Evolutionary conservation across 2,113 vertebrate species (phyloP), one percentile per base, ranked within the genome.

Genomic region (Pitta sordida): DNA sequence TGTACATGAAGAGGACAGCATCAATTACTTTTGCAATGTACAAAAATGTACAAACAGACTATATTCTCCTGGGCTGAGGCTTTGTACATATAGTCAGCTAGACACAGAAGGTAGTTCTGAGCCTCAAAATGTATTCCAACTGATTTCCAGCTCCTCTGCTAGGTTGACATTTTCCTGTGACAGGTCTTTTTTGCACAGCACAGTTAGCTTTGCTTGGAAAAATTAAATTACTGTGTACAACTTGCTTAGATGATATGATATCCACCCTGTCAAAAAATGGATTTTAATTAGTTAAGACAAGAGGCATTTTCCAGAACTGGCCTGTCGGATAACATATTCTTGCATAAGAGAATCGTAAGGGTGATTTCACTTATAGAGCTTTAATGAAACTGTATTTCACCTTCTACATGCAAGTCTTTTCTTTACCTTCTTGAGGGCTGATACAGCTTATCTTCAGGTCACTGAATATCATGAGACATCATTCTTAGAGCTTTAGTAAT

Each of bases 241-340:
- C 76, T 97, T 83, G 84, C 55, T 91, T 70, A 95, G 77, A 94
- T 96, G 96, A 94, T 91, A 92, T 53, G 95, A 95, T 92, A 97
- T 68, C 94, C 87, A 73, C 64, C 80, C 94, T 97, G 97, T 98
- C 97, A 98, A 97, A n/a, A 97, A 97, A 94, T 88, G 83, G 96
- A 94, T 97, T 97, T 97, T 97, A 97, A 97, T 98, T 97, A 98
- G 91, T 92, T 86, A 88, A 91, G 97, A 96, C 93, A 97, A 97
- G 81, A 97, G 95, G 91, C 95, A 97, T 95, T 96, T 95, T 96
- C 44, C 53, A 96, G 96, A 97, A 93, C 63, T 91, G 96, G 91
- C 89, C 93, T 97, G 97, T 97, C 95, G 93, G 94, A 95, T 91
- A 97, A 95, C 27, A 92, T 92, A 94, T 89, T 88, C 78, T 78